phyloP scores from a whole-genome alignment of 1,140 invertebrate genomes.

The Maconellicoccus hirsutus region DNA sequence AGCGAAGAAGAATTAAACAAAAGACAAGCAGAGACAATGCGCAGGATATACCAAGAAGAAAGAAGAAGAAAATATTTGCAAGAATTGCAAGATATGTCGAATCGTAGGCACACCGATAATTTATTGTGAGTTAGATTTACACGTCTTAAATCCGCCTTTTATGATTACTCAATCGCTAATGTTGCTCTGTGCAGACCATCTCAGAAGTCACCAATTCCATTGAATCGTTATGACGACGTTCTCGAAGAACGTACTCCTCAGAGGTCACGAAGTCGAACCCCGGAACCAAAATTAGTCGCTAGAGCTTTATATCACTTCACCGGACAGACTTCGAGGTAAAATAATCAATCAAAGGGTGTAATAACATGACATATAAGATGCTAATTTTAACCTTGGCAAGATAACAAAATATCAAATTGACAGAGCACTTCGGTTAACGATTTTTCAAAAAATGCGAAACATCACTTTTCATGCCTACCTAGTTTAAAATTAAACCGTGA shows the following conservation, averaged over 20 bases:
- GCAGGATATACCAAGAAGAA: constrained; percentile 77
- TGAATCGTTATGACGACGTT: constrained; percentile 86
- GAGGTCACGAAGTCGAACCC: constrained; percentile 45
- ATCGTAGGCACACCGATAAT: constrained; percentile 76
- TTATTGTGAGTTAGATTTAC: constrained; percentile 50
- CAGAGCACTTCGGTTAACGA: not conserved
- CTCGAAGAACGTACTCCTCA: constrained; percentile 43
- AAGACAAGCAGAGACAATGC: constrained; percentile 79
- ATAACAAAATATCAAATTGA: not conserved
- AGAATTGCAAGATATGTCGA: constrained; percentile 84
- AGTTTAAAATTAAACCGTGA: not conserved
- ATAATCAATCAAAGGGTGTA: not conserved
- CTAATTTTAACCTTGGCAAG: not conserved
- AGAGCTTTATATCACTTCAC: constrained; percentile 82
- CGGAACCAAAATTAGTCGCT: constrained; percentile 62
- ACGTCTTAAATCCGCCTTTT: constrained; percentile 6
- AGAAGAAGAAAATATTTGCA: constrained; percentile 73
- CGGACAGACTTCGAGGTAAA: constrained; percentile 59
- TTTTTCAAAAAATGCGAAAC: not conserved
- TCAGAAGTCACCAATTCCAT: constrained; percentile 82
- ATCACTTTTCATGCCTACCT: not conserved
- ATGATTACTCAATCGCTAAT: not conserved
- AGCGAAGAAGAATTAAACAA: constrained; percentile 65
- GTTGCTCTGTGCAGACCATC: constrained; percentile 47
- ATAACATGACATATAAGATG: not conserved